Base-by-base conservation (phyloP, 2,888 invertebrate species). In the Drosophila paracracens region DNA sequence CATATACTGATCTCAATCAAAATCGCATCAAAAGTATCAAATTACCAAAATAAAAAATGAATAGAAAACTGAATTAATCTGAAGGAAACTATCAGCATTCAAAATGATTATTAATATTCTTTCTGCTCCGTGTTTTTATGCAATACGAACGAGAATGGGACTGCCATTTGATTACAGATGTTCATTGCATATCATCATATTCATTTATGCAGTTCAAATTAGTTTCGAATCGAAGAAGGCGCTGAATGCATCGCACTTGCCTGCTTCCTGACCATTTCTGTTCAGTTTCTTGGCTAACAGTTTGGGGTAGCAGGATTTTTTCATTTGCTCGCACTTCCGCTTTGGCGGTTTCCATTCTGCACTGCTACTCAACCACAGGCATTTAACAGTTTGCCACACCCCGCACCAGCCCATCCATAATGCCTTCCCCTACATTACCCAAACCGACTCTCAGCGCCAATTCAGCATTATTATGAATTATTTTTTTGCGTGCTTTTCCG, bases 391-490 rank as follows among this genome's bases (percentile, higher is more conserved):
- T 52, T 35, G 35, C 13, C 43, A 46, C 54, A 35, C 38, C 2
- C 13, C 10, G 46, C 25, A n/a, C 18, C 16, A 0, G 18, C 13
- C 18, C 25, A 27, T 50, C 53, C 7, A 51, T 2, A 50, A 18
- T 27, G 21, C 40, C 27, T 13, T 7, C 21, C 5, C 3, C 16
- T 27, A 40, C n/a, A 40, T 56, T 21, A 18, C 29, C 31, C 2
- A 21, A 16, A 27, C 5, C 50, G 27, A n/a, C 36, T n/a, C 48
- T 31, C 33, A 60, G 50, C 53, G 40, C 58, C 60, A 68, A 59
- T 67, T 77, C 59, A 63, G 70, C 61, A 78, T 82, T 79, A 83
- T 81, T 87, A 89, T 83, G 78, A 87, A 81, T 83, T 83, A 89
- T 81, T 87, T 76, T 76, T 76, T 60, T 51, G 76, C 62, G 62